phyloP scores from a whole-genome alignment of 2,888 invertebrate genomes.

The Tricholauxania praeusta region DNA sequence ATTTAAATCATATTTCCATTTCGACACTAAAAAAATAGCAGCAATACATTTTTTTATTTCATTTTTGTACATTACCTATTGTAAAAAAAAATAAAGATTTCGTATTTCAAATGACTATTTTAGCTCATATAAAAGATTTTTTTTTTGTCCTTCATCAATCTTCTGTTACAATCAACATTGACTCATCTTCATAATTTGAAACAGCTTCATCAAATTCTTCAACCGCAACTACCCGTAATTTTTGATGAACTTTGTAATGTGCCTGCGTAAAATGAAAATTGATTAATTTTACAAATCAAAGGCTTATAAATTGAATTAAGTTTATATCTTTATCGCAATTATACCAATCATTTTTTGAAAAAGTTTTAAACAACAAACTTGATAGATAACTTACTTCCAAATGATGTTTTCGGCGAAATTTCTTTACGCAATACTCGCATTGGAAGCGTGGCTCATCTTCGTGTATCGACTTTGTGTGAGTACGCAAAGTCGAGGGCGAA shows the following conservation, averaged over 20 bases:
- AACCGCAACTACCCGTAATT: conserved; percentile 2
- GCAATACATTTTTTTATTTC: too few species aligned
- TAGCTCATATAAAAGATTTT: too few species aligned
- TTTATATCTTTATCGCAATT: too few species aligned
- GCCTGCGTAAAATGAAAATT: conserved; percentile 45
- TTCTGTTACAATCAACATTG: too few species aligned
- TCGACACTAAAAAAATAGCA: too few species aligned
- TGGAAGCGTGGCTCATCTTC: conserved; percentile 50
- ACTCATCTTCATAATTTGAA: neutral
- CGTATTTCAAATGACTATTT: too few species aligned
- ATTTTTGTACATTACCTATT: too few species aligned
- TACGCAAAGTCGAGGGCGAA: conserved; percentile 54
- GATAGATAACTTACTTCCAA: conserved; percentile 45
- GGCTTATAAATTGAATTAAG: too few species aligned
- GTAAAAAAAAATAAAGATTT: too few species aligned
- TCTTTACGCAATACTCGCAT: conserved; percentile 53
- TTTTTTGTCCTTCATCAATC: neutral
- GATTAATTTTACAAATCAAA: conserved; percentile 10
- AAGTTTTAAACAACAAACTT: neutral
- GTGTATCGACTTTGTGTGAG: conserved; percentile 55
- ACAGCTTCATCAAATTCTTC: neutral
- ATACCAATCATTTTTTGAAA: too few species aligned
- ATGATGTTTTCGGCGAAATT: conserved; percentile 58
- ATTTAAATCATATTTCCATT: too few species aligned
- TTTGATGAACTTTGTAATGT: conserved; percentile 51